These are phyloP conservation scores for Dinomys branickii DNA, from an alignment of 2,113 vertebrate species.

Conservation along the genomic window DNA sequence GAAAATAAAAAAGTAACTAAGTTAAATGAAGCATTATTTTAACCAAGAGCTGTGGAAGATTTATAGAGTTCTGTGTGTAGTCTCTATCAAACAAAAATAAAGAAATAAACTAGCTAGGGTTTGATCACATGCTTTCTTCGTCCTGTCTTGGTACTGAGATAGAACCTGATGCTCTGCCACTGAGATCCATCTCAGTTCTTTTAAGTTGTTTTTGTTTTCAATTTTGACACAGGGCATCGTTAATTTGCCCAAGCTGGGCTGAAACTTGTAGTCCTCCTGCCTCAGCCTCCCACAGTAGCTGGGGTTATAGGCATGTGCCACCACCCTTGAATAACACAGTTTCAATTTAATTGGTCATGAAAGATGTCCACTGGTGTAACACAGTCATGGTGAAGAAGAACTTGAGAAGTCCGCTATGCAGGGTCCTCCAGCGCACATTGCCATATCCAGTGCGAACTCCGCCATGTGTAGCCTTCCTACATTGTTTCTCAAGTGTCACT, in stretches of 20 bases:
- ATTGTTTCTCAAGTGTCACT: background rate
- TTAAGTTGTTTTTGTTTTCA: background rate
- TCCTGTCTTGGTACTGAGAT: background rate
- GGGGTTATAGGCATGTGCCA: background rate
- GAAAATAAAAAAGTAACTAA: background rate
- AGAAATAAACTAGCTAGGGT: no score
- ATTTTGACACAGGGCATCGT: background rate
- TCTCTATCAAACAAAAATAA: background rate
- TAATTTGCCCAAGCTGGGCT: background rate
- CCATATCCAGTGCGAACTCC: no score
- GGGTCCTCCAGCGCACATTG: no score
- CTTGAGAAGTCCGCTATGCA: accelerated
- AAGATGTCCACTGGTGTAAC: background rate
- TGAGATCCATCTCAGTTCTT: background rate
- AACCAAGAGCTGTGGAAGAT: background rate
- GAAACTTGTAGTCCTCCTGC: background rate
- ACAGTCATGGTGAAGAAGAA: background rate
- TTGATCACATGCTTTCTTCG: background rate
- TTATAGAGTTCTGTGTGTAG: background rate
- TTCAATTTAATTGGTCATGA: no score
- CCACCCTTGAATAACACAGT: background rate
- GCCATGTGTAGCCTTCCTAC: background rate
- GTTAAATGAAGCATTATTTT: background rate
- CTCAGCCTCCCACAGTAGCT: background rate
- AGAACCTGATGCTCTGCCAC: background rate